Percentiles rank a stretch among this genome's conserved stretches.
phyloP scores from a whole-genome alignment of 2,113 vertebrate species.

The Tyto alba region DNA sequence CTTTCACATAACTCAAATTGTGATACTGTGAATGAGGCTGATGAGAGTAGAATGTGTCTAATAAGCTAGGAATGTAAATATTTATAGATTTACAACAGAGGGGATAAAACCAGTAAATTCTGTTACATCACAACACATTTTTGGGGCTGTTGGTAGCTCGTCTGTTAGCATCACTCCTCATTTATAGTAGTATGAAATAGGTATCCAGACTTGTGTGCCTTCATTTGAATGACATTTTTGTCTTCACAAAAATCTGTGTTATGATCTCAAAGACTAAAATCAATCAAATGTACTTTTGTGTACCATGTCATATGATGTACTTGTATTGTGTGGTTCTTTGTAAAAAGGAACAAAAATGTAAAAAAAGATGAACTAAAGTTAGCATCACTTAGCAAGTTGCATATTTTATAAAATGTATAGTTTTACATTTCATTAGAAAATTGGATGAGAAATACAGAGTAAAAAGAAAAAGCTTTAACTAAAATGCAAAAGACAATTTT shows the following conservation, averaged over 20 bases:
- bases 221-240: background rate
- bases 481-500: background rate
- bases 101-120: background rate
- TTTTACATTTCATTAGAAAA: background rate
- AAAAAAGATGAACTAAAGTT: background rate
- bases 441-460: background rate
- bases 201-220: background rate
- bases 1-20: background rate
- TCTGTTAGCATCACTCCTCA: background rate
- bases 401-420: background rate
- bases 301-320: background rate
- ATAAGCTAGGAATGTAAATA: background rate
- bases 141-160: fast-evolving
- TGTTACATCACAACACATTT: background rate
- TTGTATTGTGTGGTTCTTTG: background rate
- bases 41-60: background rate
- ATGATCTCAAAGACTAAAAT: background rate
- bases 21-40: background rate
- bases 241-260: background rate
- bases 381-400: background rate
- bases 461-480: background rate
- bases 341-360: background rate
- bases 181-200: background rate
- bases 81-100: background rate
- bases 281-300: background rate